Evolutionary conservation across 2,888 invertebrate genomes (phyloP).

Genomic region (Leptogaster cylindrica): DNA sequence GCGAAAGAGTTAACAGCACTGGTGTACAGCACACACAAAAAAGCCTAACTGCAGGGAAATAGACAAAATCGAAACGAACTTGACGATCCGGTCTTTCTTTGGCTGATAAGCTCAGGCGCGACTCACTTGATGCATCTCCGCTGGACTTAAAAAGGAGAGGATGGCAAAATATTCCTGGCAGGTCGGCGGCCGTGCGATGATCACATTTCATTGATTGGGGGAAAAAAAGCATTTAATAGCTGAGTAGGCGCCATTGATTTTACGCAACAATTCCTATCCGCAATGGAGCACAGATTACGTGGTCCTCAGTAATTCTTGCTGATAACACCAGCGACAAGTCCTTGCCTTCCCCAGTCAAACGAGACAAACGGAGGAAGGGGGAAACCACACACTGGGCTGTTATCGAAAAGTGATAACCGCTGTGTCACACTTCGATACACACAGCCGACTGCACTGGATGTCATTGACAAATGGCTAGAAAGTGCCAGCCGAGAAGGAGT

Average conservation of each 20-base stretch:
- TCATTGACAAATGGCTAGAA: conserved; percentile 12
- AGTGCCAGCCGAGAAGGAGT: neutral
- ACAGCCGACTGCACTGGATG: conserved; percentile 9
- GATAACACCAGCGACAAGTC: too few relatives aligned
- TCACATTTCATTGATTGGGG: neutral
- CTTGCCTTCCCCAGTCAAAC: too few relatives aligned
- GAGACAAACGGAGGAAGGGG: too few relatives aligned
- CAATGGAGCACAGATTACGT: too few relatives aligned
- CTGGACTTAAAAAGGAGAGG: neutral
- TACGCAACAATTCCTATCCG: neutral
- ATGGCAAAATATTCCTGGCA: neutral
- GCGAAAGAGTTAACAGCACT: conserved; percentile 5
- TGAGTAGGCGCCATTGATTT: neutral
- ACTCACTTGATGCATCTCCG: neutral
- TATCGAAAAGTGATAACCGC: conserved; percentile 16
- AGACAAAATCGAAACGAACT: conserved; percentile 11
- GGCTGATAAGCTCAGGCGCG: conserved; percentile 16
- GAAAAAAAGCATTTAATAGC: too few relatives aligned
- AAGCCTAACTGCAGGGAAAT: conserved; percentile 9
- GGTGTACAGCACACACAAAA: neutral
- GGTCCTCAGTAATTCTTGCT: neutral
- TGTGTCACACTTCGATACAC: neutral
- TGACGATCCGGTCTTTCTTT: neutral
- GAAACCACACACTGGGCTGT: too few relatives aligned
- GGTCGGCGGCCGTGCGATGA: neutral